A percentile compares a stretch with the other conserved stretches of the same genome.
These are phyloP conservation scores for Chaetura pelagica DNA, from an alignment of 2,113 vertebrate species.

Conservation along the genomic window DNA sequence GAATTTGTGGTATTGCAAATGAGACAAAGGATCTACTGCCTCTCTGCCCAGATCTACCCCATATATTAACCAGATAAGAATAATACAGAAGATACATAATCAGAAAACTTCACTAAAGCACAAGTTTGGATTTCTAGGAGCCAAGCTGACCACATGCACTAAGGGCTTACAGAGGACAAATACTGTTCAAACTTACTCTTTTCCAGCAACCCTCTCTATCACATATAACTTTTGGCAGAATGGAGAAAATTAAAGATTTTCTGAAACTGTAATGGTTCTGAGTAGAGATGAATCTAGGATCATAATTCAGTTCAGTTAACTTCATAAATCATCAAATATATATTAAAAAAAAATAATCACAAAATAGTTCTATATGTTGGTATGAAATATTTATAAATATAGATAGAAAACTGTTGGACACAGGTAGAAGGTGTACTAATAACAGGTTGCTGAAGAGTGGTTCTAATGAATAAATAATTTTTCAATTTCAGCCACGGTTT, in stretches of 20 bases:
- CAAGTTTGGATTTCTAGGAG: neutral
- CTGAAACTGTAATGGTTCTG: neutral
- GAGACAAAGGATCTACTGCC: neutral
- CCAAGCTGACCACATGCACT: neutral
- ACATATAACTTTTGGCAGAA: neutral
- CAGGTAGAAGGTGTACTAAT: neutral
- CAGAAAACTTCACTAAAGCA: neutral
- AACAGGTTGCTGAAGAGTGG: neutral
- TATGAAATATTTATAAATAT: neutral
- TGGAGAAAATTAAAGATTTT: neutral
- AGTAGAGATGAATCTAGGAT: neutral
- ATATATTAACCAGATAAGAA: neutral
- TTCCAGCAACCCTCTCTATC: neutral
- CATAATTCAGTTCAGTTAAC: neutral
- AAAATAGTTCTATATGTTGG: neutral
- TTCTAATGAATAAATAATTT: neutral
- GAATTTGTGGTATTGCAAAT: neutral
- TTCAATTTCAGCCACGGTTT: neutral
- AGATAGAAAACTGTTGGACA: neutral
- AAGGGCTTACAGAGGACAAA: neutral
- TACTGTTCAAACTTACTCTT: neutral
- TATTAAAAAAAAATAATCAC: neutral
- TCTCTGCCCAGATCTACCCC: neutral
- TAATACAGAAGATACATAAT: neutral
- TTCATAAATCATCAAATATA: neutral